Evolutionary conservation across 2,888 invertebrate species (phyloP).

Genomic region (Xanthia togata): DNA sequence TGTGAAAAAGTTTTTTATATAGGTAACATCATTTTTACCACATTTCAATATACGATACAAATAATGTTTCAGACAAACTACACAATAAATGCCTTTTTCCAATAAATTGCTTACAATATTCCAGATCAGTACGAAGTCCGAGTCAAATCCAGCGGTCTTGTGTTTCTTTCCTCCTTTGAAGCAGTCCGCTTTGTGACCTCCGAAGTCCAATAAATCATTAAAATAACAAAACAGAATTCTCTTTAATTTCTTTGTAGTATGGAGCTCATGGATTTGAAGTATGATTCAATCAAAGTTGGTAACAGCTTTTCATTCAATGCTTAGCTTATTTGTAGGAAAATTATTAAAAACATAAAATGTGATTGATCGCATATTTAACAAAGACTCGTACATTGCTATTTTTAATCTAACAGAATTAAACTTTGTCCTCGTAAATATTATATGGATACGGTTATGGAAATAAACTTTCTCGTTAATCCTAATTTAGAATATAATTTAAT

Average conservation of each 20-base stretch:
- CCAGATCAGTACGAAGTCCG: constrained; percentile 15
- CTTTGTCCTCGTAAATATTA: background rate
- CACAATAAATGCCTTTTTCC: background rate
- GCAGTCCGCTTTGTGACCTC: constrained; percentile 70
- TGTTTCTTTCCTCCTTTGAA: constrained; percentile 69
- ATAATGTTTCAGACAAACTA: background rate
- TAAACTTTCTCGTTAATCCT: background rate
- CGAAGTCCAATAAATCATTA: constrained; percentile 73
- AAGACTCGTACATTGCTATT: background rate
- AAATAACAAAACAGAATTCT: constrained; percentile 67
- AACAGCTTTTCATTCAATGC: background rate
- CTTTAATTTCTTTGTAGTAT: constrained; percentile 66
- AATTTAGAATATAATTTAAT: constrained; percentile 6
- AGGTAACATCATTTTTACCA: background rate
- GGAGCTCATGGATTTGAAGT: constrained; percentile 40
- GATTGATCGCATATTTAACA: background rate
- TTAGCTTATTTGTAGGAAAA: background rate
- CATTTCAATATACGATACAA: too few species aligned
- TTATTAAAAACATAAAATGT: background rate
- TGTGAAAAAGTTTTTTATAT: too few species aligned
- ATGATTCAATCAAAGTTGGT: constrained; percentile 17
- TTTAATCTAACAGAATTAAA: background rate
- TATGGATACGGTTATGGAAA: constrained; percentile 1
- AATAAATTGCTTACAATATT: too few species aligned
- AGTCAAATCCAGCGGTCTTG: constrained; percentile 43